Evolutionary conservation across 1,140 invertebrate species (phyloP).

Genomic region (Drosophila athabasca): DNA sequence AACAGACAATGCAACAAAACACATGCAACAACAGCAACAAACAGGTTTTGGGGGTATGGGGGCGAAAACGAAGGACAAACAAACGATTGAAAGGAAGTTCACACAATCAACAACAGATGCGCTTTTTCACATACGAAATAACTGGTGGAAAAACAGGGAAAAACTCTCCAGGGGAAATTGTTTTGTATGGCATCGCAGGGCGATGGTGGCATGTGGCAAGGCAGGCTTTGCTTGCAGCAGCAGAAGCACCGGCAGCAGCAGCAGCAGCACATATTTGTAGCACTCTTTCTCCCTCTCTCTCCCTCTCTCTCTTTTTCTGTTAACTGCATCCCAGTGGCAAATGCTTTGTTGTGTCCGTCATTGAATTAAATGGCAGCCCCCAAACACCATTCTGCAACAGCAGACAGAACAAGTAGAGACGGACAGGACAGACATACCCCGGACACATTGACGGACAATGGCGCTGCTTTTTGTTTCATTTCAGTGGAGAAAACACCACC

Average conservation of each 20-base stretch:
- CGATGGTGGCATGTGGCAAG: conserved; percentile 3
- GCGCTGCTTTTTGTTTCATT: conserved; percentile 1
- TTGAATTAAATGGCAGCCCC: conserved; percentile 74
- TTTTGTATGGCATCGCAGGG: conserved; percentile 61
- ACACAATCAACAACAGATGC: conserved; percentile 81
- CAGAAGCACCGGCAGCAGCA: too few species aligned
- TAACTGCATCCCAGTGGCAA: conserved; percentile 62
- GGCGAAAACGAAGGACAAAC: conserved; percentile 56
- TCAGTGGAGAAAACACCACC: background rate
- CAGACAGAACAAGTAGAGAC: conserved; percentile 1
- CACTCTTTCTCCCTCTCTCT: conserved; percentile 25
- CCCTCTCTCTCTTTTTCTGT: conserved; percentile 21
- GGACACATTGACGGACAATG: conserved; percentile 2
- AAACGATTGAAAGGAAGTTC: conserved; percentile 81
- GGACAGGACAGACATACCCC: background rate
- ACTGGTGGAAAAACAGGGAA: conserved; percentile 67
- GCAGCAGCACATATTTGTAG: conserved; percentile 40
- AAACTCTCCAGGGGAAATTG: conserved; percentile 79
- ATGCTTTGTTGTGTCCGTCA: conserved; percentile 75
- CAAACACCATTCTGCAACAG: conserved; percentile 29
- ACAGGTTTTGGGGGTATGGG: conserved; percentile 3
- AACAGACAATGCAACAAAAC: conserved; percentile 51
- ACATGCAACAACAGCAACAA: conserved; percentile 7
- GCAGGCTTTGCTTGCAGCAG: conserved; percentile 34
- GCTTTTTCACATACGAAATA: conserved; percentile 80